A percentile compares a stretch with the other conserved stretches of the same genome.
Evolutionary conservation across 1,140 invertebrate species (phyloP).

Genomic region (Zaprionus ornatus): DNA sequence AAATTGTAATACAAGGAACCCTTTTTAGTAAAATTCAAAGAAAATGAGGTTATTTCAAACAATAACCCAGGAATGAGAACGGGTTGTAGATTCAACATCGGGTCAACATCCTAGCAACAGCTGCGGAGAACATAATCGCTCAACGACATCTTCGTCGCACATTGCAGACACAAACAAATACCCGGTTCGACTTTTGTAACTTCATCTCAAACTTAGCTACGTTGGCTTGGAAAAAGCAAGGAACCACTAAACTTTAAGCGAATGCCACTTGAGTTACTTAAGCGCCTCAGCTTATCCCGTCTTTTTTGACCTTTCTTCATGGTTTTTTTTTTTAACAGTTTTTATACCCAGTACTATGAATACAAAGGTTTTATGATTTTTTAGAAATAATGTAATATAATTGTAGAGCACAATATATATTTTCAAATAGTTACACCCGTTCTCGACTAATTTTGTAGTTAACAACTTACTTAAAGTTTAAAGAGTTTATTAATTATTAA

Average conservation of each 20-base stretch:
- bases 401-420: no score
- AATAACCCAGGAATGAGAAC: neutral
- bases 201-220: slow-evolving; percentile 40
- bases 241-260: slow-evolving; percentile 60
- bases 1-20: neutral
- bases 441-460: neutral
- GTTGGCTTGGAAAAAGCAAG: slow-evolving; percentile 13
- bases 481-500: no score
- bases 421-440: neutral
- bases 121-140: slow-evolving; percentile 57
- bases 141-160: slow-evolving; percentile 37
- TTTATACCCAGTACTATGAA: slow-evolving; percentile 20
- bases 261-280: slow-evolving; percentile 72
- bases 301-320: slow-evolving; percentile 67
- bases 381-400: no score
- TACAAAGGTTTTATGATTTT: neutral
- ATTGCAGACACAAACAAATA: slow-evolving; percentile 50
- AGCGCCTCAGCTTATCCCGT: slow-evolving; percentile 67
- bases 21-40: neutral
- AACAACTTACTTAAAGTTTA: neutral
- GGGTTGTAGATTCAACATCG: neutral
- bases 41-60: neutral
- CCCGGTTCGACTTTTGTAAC: slow-evolving; percentile 45
- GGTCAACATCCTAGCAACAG: slow-evolving; percentile 35
- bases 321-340: slow-evolving; percentile 21